phyloP scores from a whole-genome alignment of 2,797 vertebrate species.

The Ispidina lecontei region DNA sequence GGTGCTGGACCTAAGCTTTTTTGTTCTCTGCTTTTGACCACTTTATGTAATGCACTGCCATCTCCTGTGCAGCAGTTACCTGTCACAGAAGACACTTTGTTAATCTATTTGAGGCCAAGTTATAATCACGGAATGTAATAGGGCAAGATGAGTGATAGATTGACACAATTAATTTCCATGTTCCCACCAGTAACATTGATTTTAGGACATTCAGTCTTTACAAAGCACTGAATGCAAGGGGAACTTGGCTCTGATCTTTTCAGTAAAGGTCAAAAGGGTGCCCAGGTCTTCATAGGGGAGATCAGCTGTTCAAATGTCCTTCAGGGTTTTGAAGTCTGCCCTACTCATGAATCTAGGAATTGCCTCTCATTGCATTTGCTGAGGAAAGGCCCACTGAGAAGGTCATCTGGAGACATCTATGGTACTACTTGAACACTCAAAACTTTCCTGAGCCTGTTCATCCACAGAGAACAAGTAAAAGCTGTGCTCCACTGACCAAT shows the following conservation, averaged over 20 bases:
- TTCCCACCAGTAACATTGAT: conserved; percentile 34
- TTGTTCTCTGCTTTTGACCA: background rate
- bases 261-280: conserved; percentile 53
- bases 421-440: background rate
- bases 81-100: conserved; percentile 53
- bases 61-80: background rate
- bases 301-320: conserved; percentile 21
- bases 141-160: conserved; percentile 56
- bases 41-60: background rate
- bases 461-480: background rate
- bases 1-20: background rate
- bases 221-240: conserved; percentile 23
- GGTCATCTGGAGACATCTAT: accelerated
- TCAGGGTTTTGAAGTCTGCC: background rate
- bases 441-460: background rate
- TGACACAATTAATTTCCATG: conserved; percentile 65
- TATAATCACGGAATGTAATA: conserved; percentile 46
- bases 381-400: background rate
- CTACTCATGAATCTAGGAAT: background rate
- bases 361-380: background rate
- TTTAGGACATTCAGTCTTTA: conserved; percentile 43
- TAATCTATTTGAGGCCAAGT: background rate
- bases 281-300: background rate
- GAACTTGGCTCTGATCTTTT: conserved; percentile 51
- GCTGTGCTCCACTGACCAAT: background rate